Conservation (phyloP, 92 coral and sea anemone genomes). For the Phenganax marumi region DNA sequence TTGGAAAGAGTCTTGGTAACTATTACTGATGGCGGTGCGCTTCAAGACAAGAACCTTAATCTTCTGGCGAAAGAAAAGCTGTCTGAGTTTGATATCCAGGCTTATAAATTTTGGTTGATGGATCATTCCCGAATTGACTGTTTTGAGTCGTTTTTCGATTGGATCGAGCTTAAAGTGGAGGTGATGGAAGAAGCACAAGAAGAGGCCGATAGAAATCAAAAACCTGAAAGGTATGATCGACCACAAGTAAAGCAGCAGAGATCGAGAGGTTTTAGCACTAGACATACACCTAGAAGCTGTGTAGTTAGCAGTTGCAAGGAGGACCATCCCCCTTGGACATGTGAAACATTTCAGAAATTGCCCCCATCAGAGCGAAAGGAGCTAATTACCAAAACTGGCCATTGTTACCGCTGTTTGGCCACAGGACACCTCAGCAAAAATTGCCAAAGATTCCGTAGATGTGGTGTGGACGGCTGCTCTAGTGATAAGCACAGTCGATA, state of each 20-base stretch:
- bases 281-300: too few species aligned
- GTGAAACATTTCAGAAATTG: too few species aligned
- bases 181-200: constrained; percentile 25
- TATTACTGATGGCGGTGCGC: neutral
- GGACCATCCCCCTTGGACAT: constrained; percentile 40
- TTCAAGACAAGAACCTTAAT: neutral
- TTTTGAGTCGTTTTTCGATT: too few species aligned
- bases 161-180: constrained; percentile 2
- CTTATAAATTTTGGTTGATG: constrained; percentile 43
- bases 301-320: neutral
- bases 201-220: neutral
- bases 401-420: constrained; percentile 26
- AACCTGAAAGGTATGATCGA: neutral
- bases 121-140: constrained; percentile 41
- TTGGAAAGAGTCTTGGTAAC: constrained; percentile 3
- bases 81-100: constrained; percentile 45
- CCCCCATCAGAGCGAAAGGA: too few species aligned
- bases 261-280: too few species aligned
- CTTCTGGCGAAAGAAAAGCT: neutral
- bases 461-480: constrained; percentile 37
- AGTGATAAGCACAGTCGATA: constrained; percentile 47
- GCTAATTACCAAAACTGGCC: neutral
- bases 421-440: constrained; percentile 10
- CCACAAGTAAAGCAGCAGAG: neutral
- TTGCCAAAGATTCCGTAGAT: constrained; percentile 19